These are phyloP conservation scores for Amblyopsis hoosieri DNA, from an alignment of 2,797 vertebrate species.

Conservation along the genomic window DNA sequence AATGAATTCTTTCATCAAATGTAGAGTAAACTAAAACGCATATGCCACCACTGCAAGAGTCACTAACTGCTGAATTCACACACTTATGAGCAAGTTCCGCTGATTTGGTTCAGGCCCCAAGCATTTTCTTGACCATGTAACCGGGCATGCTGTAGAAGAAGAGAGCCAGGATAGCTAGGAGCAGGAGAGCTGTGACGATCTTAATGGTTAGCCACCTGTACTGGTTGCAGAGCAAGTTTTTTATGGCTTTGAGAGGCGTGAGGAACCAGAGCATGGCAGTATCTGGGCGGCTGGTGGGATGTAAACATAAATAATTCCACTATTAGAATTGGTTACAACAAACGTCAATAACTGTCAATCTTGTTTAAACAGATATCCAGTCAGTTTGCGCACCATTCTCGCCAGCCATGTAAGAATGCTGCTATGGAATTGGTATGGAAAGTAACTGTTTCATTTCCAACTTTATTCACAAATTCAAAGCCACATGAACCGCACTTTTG, in stretches of 20 bases:
- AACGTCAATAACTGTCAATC: not conserved
- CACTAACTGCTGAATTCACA: no score
- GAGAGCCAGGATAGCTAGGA: constrained; percentile 75
- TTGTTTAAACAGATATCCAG: not conserved
- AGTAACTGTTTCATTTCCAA: constrained; percentile 4
- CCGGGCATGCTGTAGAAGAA: constrained; percentile 87
- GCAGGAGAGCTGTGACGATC: constrained; percentile 81
- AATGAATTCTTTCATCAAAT: no score
- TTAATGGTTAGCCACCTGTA: constrained; percentile 91
- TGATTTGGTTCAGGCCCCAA: constrained; percentile 72
- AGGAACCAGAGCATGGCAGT: constrained; percentile 88
- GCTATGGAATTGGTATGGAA: constrained; percentile 5
- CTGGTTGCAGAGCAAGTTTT: constrained; percentile 86
- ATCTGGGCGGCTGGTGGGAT: constrained; percentile 85
- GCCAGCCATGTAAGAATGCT: not conserved
- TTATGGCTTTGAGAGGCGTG: constrained; percentile 86
- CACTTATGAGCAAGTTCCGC: not conserved
- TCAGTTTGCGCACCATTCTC: not conserved
- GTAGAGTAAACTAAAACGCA: no score
- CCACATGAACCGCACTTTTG: constrained; percentile 20
- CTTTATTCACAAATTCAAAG: constrained; percentile 58
- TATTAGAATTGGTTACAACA: not conserved
- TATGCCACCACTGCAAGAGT: no score
- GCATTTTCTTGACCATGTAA: constrained; percentile 88
- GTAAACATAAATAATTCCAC: constrained; percentile 1